Conservation (phyloP, 2,888 invertebrate genomes). For the Bembecia ichneumoniformis region DNA sequence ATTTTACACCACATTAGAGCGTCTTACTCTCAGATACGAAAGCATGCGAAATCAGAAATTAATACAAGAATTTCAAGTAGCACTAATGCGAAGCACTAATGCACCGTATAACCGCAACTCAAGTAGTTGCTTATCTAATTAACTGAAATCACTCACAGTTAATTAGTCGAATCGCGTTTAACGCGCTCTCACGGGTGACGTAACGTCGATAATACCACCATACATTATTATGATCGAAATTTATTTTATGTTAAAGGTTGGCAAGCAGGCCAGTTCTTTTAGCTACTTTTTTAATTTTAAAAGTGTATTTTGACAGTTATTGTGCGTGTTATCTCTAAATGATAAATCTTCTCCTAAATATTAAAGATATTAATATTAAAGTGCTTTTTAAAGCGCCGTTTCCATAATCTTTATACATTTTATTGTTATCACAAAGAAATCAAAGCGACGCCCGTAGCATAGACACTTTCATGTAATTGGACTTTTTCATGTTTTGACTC, state of each 20-base stretch:
- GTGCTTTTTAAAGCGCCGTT: no score
- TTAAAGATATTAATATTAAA: no score
- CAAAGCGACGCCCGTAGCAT: background rate
- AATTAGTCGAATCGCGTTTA: constrained; percentile 16
- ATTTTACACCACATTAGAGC: no score
- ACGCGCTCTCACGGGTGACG: background rate
- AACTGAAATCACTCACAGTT: constrained; percentile 22
- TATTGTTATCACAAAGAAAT: background rate
- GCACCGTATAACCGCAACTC: background rate
- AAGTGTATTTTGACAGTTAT: no score
- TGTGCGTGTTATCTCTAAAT: no score
- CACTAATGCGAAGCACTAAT: background rate
- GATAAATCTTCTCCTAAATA: no score
- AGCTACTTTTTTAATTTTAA: no score
- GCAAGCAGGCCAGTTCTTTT: no score
- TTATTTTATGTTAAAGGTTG: no score
- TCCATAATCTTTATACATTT: background rate
- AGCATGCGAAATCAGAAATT: background rate
- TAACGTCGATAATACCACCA: no score
- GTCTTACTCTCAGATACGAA: no score
- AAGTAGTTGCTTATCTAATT: constrained; percentile 25
- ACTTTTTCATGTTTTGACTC: background rate
- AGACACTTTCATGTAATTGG: background rate
- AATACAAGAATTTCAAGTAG: background rate
- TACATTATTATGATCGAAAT: no score